phyloP scores from a whole-genome alignment of 1,140 invertebrate species.

The Brachionus manjavacas region DNA sequence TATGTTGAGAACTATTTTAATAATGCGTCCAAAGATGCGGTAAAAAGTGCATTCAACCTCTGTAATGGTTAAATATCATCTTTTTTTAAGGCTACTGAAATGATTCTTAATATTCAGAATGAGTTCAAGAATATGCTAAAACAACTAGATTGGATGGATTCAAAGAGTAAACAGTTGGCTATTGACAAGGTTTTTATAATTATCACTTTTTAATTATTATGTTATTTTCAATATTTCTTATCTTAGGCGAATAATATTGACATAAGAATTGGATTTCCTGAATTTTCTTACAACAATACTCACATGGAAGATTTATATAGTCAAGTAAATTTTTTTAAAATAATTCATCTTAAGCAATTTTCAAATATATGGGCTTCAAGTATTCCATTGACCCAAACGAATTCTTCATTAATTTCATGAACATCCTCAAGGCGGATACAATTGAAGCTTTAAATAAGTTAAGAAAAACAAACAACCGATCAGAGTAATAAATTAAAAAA shows the following conservation, averaged over 20 bases:
- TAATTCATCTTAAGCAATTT: constrained; percentile 69
- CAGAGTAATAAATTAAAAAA: not conserved
- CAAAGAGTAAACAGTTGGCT: constrained; percentile 71
- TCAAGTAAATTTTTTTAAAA: not conserved
- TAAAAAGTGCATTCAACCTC: not conserved
- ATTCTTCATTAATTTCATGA: constrained; percentile 16
- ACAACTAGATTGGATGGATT: constrained; percentile 75
- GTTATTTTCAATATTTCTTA: not conserved
- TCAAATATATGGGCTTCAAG: constrained; percentile 65
- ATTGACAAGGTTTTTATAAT: constrained; percentile 66
- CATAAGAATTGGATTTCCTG: constrained; percentile 28
- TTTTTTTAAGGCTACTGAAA: constrained; percentile 67
- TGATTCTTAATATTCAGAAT: constrained; percentile 75
- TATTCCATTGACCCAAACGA: constrained; percentile 64
- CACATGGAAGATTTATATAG: not conserved
- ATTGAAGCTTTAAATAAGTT: constrained; percentile 58
- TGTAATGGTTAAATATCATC: not conserved
- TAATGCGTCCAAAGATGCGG: constrained; percentile 69
- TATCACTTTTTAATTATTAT: not conserved
- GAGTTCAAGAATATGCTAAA: constrained; percentile 72
- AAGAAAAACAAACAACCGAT: not conserved
- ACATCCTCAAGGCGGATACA: not conserved
- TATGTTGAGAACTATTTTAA: constrained; percentile 81
- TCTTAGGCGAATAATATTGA: not conserved
- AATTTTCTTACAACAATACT: constrained; percentile 24